Evolutionary conservation across 2,113 vertebrate genomes (phyloP).

Genomic region (Mixornis gularis): DNA sequence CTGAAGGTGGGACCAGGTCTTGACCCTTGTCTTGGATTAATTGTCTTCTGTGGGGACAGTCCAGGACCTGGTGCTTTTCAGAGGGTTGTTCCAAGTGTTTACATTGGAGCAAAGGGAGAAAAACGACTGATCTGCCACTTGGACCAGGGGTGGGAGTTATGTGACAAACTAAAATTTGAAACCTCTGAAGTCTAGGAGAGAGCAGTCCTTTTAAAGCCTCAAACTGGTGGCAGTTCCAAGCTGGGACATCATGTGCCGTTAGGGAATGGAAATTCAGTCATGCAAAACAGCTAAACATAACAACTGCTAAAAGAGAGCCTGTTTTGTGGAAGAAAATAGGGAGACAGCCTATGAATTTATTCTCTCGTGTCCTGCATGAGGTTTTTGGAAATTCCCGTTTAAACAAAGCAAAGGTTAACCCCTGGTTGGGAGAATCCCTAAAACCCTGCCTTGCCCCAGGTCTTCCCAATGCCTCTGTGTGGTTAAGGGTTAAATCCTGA

Average conservation of each 20-base stretch:
- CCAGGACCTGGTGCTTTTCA: background rate
- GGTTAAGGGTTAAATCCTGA: background rate
- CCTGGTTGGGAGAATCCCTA: background rate
- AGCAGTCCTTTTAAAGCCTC: constrained; percentile 1
- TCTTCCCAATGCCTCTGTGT: background rate
- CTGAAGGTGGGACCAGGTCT: background rate
- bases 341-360: background rate
- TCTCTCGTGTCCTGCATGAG: background rate
- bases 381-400: background rate
- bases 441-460: background rate
- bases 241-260: background rate
- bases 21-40: background rate
- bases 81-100: background rate
- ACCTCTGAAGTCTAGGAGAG: background rate
- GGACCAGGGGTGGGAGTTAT: background rate
- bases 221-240: background rate
- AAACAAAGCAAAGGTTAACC: background rate
- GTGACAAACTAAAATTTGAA: background rate
- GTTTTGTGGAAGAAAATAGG: background rate
- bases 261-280: constrained; percentile 2
- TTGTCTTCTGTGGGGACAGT: background rate
- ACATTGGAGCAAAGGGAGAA: background rate
- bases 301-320: background rate
- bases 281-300: constrained; percentile 7
- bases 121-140: background rate